Evolutionary conservation across 1,140 invertebrate species (phyloP).

Genomic region (Drosophila mauritiana): DNA sequence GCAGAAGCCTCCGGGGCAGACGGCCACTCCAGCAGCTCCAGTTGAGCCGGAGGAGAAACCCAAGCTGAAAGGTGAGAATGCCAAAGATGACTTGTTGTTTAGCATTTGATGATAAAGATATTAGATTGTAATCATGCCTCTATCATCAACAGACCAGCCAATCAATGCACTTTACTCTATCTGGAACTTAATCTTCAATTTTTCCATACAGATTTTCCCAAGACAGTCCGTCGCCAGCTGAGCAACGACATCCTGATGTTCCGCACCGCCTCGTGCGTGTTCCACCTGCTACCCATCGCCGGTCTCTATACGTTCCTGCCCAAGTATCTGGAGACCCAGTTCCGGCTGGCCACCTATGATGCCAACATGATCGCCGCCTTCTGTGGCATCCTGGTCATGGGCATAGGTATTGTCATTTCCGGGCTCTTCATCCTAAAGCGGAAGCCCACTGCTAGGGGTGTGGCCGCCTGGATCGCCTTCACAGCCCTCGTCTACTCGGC

Average conservation of each 20-base stretch:
- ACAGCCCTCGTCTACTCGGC: conserved; percentile 94
- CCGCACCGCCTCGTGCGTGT: conserved; percentile 93
- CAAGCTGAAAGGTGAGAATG: conserved; percentile 66
- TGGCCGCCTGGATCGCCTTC: conserved; percentile 95
- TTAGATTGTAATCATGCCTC: no score
- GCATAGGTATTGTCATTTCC: conserved; percentile 93
- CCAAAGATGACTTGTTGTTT: no score
- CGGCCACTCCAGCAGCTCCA: conserved; percentile 13
- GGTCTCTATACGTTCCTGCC: conserved; percentile 97
- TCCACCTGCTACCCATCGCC: conserved; percentile 95
- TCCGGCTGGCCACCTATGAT: conserved; percentile 93
- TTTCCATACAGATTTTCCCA: conserved; percentile 90
- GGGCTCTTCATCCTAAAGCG: conserved; percentile 93
- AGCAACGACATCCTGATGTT: conserved; percentile 96
- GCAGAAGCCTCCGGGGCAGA: conserved; percentile 37
- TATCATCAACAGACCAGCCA: no score
- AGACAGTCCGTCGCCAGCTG: conserved; percentile 92
- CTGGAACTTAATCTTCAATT: no score
- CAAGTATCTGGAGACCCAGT: conserved; percentile 97
- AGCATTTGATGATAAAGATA: no score
- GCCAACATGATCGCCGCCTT: conserved; percentile 96
- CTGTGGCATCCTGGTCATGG: conserved; percentile 96
- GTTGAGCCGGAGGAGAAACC: conserved; percentile 71
- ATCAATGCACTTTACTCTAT: no score
- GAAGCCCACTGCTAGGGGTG: conserved; percentile 93